Evolutionary conservation across 2,888 invertebrate species (phyloP), one percentile per base, ranked within the genome.

Genomic region (Rotaria macrura): DNA sequence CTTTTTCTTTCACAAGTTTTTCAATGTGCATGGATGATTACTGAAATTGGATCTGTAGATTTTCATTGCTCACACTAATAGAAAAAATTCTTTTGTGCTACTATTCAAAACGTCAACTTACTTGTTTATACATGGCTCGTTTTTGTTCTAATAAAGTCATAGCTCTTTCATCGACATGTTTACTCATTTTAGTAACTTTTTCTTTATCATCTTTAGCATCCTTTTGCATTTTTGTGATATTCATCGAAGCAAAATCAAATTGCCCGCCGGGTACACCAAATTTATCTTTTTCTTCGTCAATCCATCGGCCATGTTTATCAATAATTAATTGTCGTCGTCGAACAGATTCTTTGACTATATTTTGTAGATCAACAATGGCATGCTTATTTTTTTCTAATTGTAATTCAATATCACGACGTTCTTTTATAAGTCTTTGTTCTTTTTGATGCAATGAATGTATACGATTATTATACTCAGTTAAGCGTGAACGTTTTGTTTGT

Each of bases 101-200:
- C n/a, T 47, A 14, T 47, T 47, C 47, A 12, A 47, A 52, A 52
- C 5, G 12, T 52, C 6, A 23, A 86, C 43, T 12, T 54, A 47
- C 34, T 43, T 84, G 84, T 47, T 89, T 88, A 88, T 93, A 94
- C 92, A 94, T 94, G 89, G 95, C 95, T 91, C 96, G 96, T 89
- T 95, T 95, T 89, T 94, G 94, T 85, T 94, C 94, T 85, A 96
- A 92, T 91, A 95, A 93, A 90, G 94, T 94, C 93, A 96, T 95
- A 1, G 96, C 96, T 88, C 95, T 92, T 86, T 94, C 93, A 91
- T 95, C 95, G 17, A 95, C 93, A 86, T 88, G 89, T 87, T 90
- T 90, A 9, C 90, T 89, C 86, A 91, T 87, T 40, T 87, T 87
- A 89, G 84, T 84, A n/a, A 90, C 40, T 89, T 90, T 84, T 90